Percentiles rank a stretch among this genome's conserved stretches.
phyloP scores from a whole-genome alignment of 2,113 vertebrate species.

The Pyrgilauda ruficollis region DNA sequence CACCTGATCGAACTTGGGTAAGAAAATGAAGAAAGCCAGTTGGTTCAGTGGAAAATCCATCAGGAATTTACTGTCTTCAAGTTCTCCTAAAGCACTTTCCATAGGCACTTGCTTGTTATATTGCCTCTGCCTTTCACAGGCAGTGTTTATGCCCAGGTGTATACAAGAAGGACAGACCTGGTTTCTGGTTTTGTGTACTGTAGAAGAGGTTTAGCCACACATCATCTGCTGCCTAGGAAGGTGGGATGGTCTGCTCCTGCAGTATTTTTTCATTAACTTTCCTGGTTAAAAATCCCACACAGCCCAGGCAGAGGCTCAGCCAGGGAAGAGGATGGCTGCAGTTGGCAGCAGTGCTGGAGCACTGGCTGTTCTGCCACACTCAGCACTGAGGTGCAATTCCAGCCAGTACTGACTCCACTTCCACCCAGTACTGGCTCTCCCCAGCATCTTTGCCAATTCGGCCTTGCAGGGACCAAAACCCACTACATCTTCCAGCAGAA shows the following conservation, averaged over 20 bases:
- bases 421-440: neutral
- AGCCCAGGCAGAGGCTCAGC: neutral
- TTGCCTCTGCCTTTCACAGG: neutral
- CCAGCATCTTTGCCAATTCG: neutral
- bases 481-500: neutral
- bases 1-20: neutral
- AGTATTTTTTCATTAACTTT: neutral
- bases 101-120: neutral
- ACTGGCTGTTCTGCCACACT: neutral
- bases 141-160: too few species aligned
- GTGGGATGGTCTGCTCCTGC: neutral
- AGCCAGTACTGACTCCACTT: neutral
- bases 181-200: neutral
- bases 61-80: neutral
- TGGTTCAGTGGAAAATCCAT: neutral
- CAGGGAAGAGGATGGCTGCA: neutral
- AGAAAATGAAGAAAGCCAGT: neutral
- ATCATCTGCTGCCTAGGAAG: neutral
- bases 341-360: neutral
- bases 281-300: neutral
- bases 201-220: neutral
- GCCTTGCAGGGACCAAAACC: neutral
- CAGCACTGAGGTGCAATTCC: neutral
- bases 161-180: neutral
- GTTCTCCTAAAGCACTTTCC: neutral